phyloP scores from a whole-genome alignment of 2,797 vertebrate species.

The Acanthurus lineatus region DNA sequence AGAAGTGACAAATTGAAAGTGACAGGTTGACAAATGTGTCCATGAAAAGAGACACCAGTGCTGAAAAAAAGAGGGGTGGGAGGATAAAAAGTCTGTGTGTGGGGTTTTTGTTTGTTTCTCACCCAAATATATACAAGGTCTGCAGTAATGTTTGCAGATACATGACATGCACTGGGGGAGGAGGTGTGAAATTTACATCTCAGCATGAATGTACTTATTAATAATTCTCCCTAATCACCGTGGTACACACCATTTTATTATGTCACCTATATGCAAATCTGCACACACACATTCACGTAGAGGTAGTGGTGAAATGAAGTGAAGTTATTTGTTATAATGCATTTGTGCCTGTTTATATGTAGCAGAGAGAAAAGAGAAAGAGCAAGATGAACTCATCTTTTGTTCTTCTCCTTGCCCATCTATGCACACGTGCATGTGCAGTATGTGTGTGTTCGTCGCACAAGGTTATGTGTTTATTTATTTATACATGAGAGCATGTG shows the following conservation, averaged over 20 bases:
- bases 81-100: constrained; percentile 58
- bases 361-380: not conserved
- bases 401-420: not conserved
- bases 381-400: constrained; percentile 4
- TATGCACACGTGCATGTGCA: constrained; percentile 1
- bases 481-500: constrained; percentile 38
- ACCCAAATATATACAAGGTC: constrained; percentile 34
- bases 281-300: not conserved
- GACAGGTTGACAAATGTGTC: constrained; percentile 88
- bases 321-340: not conserved
- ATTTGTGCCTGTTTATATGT: not conserved
- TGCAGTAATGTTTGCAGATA: not conserved
- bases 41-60: constrained; percentile 78
- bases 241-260: not conserved
- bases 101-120: constrained; percentile 59
- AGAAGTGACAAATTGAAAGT: constrained; percentile 85
- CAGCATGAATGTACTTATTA: constrained; percentile 5
- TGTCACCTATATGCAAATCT: not conserved
- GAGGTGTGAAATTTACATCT: constrained; percentile 13
- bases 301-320: no score
- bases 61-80: constrained; percentile 57
- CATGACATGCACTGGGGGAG: not conserved
- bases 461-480: constrained; percentile 10
- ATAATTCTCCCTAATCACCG: not conserved
- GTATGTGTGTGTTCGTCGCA: constrained; percentile 21